Conservation (phyloP, 2,888 invertebrate genomes). For the Ecdyonurus torrentis region DNA sequence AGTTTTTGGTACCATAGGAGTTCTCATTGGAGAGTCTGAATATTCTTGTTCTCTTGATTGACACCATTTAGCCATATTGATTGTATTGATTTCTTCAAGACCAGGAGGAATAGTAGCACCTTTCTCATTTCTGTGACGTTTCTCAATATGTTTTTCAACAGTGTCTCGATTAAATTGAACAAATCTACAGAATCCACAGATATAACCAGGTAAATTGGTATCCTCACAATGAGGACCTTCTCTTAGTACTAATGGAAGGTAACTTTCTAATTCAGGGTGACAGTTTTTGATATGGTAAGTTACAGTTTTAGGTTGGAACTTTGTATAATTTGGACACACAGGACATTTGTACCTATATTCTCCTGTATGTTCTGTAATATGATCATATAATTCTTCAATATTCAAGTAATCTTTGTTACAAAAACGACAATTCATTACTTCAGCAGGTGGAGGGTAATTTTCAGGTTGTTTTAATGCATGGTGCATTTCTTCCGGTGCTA, state of each 20-base stretch:
- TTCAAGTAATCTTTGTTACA: slow-evolving; percentile 18
- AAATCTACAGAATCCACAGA: slow-evolving; percentile 56
- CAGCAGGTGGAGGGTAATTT: neutral
- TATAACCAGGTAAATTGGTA: slow-evolving; percentile 32
- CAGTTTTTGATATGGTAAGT: neutral
- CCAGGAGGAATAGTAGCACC: slow-evolving; percentile 18
- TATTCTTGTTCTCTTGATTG: no score
- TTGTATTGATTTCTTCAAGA: slow-evolving; percentile 28
- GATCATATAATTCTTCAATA: slow-evolving; percentile 41
- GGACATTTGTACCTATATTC: slow-evolving; percentile 53
- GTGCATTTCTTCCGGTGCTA: slow-evolving; percentile 29
- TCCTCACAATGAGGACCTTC: slow-evolving; percentile 20
- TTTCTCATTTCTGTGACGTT: slow-evolving; percentile 30
- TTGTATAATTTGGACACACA: slow-evolving; percentile 30
- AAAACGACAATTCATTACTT: slow-evolving; percentile 21
- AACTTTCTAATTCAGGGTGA: neutral
- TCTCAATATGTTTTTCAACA: slow-evolving; percentile 42
- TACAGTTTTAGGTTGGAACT: slow-evolving; percentile 11
- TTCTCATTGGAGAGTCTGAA: no score
- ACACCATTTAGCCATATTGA: slow-evolving; percentile 22
- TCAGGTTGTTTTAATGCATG: slow-evolving; percentile 15
- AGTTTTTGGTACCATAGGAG: neutral
- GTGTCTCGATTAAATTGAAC: slow-evolving; percentile 44
- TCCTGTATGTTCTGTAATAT: slow-evolving; percentile 59
- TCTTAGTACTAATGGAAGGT: slow-evolving; percentile 13